Percentiles rank a stretch among this genome's conserved stretches.
Evolutionary conservation across 2,888 invertebrate genomes (phyloP).

Genomic region (Drepana falcataria): DNA sequence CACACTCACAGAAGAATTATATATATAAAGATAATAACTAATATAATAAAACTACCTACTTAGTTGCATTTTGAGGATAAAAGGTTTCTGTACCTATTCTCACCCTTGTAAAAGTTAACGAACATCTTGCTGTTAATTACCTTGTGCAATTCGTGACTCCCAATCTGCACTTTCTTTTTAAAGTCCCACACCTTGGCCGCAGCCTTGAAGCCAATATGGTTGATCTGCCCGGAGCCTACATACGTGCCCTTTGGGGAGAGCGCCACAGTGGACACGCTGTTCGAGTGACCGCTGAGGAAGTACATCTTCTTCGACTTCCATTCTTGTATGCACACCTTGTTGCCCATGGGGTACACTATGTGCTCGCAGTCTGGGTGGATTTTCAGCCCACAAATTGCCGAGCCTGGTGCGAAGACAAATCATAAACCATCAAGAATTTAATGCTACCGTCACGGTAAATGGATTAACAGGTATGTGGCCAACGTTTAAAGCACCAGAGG

Average conservation of each 20-base stretch:
- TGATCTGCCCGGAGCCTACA: conserved; percentile 93
- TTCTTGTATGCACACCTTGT: conserved; percentile 85
- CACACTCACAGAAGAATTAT: too few species aligned
- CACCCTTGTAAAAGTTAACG: too few species aligned
- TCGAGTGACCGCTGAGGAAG: conserved; percentile 89
- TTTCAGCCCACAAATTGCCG: conserved; percentile 78
- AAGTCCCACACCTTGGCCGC: conserved; percentile 93
- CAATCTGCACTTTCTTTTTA: conserved; percentile 78
- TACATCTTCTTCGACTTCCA: conserved; percentile 84
- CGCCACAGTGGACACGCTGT: conserved; percentile 87
- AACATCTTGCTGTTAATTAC: conserved; percentile 41
- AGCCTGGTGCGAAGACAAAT: conserved; percentile 33
- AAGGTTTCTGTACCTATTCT: too few species aligned
- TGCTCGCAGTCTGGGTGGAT: conserved; percentile 85
- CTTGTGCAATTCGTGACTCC: conserved; percentile 90
- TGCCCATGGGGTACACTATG: conserved; percentile 87
- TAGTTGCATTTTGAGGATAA: too few species aligned
- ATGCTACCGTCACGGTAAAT: background rate
- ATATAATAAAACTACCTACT: too few species aligned
- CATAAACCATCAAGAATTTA: background rate
- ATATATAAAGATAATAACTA: too few species aligned
- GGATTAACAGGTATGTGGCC: too few species aligned
- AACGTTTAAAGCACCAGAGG: too few species aligned
- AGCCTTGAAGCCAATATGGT: conserved; percentile 94
- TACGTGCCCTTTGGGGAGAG: conserved; percentile 86